Percentiles rank a stretch among this genome's conserved stretches.
Evolutionary conservation across 2,113 vertebrate species (phyloP).

Genomic region (Tragelaphus imberbis): DNA sequence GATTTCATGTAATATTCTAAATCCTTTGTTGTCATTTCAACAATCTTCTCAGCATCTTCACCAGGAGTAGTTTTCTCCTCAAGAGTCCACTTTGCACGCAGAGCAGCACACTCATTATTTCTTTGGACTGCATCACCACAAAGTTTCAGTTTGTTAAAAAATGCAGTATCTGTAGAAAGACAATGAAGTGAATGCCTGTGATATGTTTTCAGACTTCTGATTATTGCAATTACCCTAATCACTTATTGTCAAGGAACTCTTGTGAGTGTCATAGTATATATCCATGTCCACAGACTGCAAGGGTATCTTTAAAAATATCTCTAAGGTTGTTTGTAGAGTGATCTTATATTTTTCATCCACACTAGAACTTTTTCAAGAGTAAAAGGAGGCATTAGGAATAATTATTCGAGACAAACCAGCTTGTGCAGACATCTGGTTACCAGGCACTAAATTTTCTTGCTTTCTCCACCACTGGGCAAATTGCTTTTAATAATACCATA

Average conservation of each 20-base stretch:
- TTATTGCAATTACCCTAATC: background rate
- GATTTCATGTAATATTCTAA: background rate
- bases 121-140: background rate
- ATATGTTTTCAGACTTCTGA: background rate
- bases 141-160: background rate
- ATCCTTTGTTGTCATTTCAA: background rate
- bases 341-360: background rate
- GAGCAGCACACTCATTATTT: background rate
- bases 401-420: background rate
- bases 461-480: conserved; percentile 48
- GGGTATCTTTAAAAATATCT: background rate
- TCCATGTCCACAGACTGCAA: background rate
- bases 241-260: background rate
- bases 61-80: background rate
- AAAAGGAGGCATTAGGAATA: background rate
- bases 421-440: background rate
- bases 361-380: background rate
- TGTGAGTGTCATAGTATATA: background rate
- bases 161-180: background rate
- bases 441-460: conserved; percentile 65
- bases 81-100: background rate
- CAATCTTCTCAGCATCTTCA: background rate
- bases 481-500: conserved; percentile 79
- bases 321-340: background rate
- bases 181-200: background rate